Evolutionary conservation across 2,797 vertebrate species (phyloP).

Genomic region (Echiichthys vipera): DNA sequence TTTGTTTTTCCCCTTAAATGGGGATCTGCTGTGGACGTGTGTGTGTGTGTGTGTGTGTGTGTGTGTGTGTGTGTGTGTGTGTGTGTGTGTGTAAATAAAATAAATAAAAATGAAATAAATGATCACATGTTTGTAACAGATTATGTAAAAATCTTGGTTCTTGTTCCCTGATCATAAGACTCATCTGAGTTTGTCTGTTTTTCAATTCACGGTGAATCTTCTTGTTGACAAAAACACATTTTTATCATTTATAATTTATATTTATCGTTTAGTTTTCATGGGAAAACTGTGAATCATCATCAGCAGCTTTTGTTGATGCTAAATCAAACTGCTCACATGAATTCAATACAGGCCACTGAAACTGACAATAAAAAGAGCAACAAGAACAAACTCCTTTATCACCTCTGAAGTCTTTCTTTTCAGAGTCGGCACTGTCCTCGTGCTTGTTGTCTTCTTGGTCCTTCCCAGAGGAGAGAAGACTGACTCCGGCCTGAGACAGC

Average conservation of each 20-base stretch:
- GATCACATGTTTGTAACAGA: background rate
- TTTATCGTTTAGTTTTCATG: background rate
- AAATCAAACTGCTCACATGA: background rate
- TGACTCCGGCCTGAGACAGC: conserved; percentile 92
- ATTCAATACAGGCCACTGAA: background rate
- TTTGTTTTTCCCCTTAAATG: no score
- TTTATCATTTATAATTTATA: background rate
- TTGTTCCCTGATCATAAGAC: background rate
- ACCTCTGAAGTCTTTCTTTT: conserved; percentile 96
- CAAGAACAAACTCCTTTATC: background rate
- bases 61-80: no score
- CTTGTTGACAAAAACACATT: background rate
- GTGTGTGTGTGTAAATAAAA: no score
- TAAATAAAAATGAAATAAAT: no score
- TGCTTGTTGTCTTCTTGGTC: conserved; percentile 85
- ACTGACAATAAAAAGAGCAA: background rate
- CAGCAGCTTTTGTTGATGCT: background rate
- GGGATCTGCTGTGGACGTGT: no score
- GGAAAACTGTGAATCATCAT: background rate
- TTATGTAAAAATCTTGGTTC: background rate
- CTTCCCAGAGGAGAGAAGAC: conserved; percentile 85
- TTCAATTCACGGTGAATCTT: background rate
- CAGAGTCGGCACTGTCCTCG: conserved; percentile 86
- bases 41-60: no score
- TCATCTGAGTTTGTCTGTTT: background rate